Evolutionary conservation across 2,888 invertebrate genomes (phyloP), one percentile per base, ranked within the genome.

Genomic region (Spodoptera littoralis): DNA sequence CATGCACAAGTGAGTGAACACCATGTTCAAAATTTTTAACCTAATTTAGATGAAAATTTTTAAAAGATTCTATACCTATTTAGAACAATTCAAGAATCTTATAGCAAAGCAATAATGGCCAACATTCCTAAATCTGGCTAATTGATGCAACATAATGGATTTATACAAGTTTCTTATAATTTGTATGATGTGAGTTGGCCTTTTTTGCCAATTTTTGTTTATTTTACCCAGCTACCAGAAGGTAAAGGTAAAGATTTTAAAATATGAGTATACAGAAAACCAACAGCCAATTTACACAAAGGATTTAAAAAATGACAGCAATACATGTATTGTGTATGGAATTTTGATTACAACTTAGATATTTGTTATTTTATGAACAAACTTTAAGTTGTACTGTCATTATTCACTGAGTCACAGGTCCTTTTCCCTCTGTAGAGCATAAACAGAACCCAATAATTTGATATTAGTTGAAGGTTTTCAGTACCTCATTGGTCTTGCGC

Each of bases 401-500:
- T 51, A 68, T 81, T 81, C 76, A 83, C 81, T 82, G 86, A 84
- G 82, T 79, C 73, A 65, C 66, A 75, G 80, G 83, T 88, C 91
- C 92, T 92, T 92, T 92, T 88, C 90, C 92, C 90, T 91, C 90
- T 91, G 90, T 86, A 85, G 81, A 79, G 77, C 69, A 8, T 82
- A 66, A 70, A 71, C 73, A 79, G 81, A 81, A 74, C 77, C 71
- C 73, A 71, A 64, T 72, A 75, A 74, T 81, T 73, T 80, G 80
- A 88, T 91, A 90, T 92, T 91, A 93, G 90, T 89, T 93, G 91
- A 93, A 93, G 93, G 94, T 93, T 92, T 93, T 93, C 93, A 92
- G 93, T 95, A 94, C 95, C 94, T 95, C 95, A 93, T 93, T 95
- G 83, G 91, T 93, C 85, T 90, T 93, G 88, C 94, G 95, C 84